Base-by-base conservation (phyloP, 2,113 vertebrate genomes). In the Dasyurus viverrinus region DNA sequence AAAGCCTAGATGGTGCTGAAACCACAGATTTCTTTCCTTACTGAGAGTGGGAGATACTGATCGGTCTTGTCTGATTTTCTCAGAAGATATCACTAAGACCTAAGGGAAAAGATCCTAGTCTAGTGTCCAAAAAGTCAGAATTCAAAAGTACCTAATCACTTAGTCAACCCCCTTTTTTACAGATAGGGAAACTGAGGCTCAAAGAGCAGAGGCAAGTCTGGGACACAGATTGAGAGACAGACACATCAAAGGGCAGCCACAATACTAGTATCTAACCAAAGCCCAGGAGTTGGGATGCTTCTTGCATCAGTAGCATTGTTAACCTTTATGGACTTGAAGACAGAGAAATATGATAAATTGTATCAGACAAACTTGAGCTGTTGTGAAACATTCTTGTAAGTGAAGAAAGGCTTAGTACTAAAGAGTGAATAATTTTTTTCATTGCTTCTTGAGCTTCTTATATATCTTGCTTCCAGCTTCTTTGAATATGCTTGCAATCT, bases 21-120 rank as follows among this genome's bases (percentile, higher is more conserved):
- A 27, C 55, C 55, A 30, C 25, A 57, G 26, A 57, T 57, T 11
- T 68, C 30, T 68, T 68, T 30, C 11, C 12, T 3, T 68, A 68
- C 3, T 68, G 57, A 36, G 30, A 30, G 27, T 68, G 27, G 27
- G 10, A 27, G 27, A 60, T 60, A 90, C 94, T 91, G 89, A 96
- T 8, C 48, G 53, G 60, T 68, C 22, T 93, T 96, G 50, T 91
- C 26, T 53, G 27, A 68, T 93, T 53, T 24, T 94, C 3, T 90
- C 46, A 53, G 54, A 94, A 25, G 90, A 30, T 19, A 22, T 94
- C 92, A 68, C 54, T 92, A 42, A 90, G 89, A 93, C 53, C 54
- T 92, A 93, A 96, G 47, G 11, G 46, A 91, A 94, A 53, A 16
- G 53, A 52, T 52, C 52, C 42, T 5, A 91, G 91, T 93, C 90